phyloP scores from a whole-genome alignment of 2,888 invertebrate species.

The Agrochola lychnidis region DNA sequence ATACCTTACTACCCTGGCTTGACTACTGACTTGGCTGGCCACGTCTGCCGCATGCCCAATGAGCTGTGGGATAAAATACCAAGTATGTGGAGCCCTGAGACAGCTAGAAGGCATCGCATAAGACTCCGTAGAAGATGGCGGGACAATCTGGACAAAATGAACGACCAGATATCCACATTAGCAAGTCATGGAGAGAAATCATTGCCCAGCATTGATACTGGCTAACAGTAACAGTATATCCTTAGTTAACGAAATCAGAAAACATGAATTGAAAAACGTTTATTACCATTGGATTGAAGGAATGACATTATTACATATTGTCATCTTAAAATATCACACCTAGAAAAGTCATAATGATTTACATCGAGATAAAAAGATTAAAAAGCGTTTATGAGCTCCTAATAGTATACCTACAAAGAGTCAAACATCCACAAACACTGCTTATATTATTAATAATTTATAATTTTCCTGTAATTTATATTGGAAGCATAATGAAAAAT shows the following conservation, averaged over 20 bases:
- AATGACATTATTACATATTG: slow-evolving; percentile 21
- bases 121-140: neutral
- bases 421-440: neutral
- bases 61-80: neutral
- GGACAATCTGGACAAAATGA: neutral
- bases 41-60: neutral
- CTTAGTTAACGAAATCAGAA: neutral
- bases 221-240: neutral
- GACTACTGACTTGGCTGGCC: neutral
- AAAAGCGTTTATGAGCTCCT: slow-evolving; percentile 6
- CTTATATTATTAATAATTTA: neutral
- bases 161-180: neutral
- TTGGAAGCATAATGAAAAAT: neutral
- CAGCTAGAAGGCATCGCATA: neutral
- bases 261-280: neutral
- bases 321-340: slow-evolving; percentile 8
- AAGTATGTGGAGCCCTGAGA: neutral
- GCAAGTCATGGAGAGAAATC: neutral
- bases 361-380: slow-evolving; percentile 14
- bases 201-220: neutral
- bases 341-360: slow-evolving; percentile 3
- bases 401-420: neutral
- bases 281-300: slow-evolving; percentile 14
- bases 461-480: neutral
- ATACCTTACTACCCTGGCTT: too few relatives aligned